Percentiles rank a stretch among this genome's conserved stretches.
Conservation (phyloP, 2,113 vertebrate species). For the Porphyrio hochstetteri region DNA sequence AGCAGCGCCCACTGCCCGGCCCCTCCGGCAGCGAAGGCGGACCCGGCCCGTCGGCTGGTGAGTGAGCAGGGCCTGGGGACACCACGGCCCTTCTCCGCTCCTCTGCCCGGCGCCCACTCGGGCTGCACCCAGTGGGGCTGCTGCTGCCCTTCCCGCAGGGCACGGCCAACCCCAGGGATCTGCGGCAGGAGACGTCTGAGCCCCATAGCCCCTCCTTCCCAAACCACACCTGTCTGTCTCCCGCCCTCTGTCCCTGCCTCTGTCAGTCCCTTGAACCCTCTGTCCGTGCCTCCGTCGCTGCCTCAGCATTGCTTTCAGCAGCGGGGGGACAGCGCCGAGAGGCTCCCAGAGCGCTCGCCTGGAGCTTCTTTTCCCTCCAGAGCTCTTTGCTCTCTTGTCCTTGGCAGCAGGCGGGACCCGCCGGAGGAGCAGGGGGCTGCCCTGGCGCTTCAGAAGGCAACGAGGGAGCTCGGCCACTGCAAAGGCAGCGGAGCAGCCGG, state of each 20-base stretch:
- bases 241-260: too few species aligned
- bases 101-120: too few species aligned
- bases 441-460: rapidly evolving
- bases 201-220: background rate
- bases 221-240: background rate
- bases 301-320: rapidly evolving
- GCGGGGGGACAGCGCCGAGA: background rate
- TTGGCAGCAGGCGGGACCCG: too few species aligned
- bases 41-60: too few species aligned
- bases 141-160: background rate
- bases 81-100: background rate
- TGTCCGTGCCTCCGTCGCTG: too few species aligned
- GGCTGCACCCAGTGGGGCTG: background rate
- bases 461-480: too few species aligned
- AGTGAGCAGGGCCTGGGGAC: too few species aligned
- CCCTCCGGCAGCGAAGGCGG: too few species aligned
- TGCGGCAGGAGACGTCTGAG: background rate
- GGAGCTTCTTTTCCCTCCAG: too few species aligned
- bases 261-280: too few species aligned
- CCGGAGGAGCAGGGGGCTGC: background rate
- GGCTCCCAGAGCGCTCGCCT: rapidly evolving
- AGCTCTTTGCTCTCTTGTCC: background rate
- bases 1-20: too few species aligned
- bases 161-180: background rate
- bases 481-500: too few species aligned